These are phyloP conservation scores for Tetrax tetrax DNA, from an alignment of 2,113 vertebrate genomes.

Conservation along the genomic window DNA sequence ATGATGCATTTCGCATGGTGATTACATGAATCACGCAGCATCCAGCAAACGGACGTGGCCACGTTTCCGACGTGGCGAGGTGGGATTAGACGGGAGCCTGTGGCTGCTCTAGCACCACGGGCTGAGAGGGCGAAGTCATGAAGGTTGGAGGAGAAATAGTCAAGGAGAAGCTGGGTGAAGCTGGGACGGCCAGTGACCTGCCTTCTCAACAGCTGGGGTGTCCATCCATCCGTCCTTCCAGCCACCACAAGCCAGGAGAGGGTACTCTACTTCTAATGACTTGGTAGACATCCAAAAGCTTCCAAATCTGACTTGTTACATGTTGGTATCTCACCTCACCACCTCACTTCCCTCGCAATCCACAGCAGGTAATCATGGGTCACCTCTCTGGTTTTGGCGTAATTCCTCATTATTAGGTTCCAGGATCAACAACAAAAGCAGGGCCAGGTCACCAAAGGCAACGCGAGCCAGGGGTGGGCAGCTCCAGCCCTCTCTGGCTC, in stretches of 20 bases:
- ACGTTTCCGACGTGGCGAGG: background rate
- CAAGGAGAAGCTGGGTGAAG: background rate
- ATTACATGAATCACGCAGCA: conserved; percentile 72
- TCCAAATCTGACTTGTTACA: background rate
- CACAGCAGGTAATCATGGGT: background rate
- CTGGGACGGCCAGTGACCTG: background rate
- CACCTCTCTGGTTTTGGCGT: background rate
- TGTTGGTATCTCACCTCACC: background rate
- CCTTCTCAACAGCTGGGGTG: rapidly evolving
- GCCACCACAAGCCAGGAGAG: background rate
- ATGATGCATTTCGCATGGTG: conserved; percentile 80
- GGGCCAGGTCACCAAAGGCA: background rate
- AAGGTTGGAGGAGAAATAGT: background rate
- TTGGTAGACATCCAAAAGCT: background rate
- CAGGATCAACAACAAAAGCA: background rate
- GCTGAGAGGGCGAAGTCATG: background rate
- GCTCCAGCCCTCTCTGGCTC: background rate
- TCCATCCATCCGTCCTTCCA: rapidly evolving
- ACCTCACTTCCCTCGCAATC: background rate
- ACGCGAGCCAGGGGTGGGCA: rapidly evolving
- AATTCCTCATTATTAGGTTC: background rate
- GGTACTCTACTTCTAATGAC: background rate
- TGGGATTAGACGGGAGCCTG: background rate
- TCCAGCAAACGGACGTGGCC: conserved; percentile 24
- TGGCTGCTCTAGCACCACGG: background rate